Conservation (phyloP, 2,113 vertebrate species). For the Aix galericulata region DNA sequence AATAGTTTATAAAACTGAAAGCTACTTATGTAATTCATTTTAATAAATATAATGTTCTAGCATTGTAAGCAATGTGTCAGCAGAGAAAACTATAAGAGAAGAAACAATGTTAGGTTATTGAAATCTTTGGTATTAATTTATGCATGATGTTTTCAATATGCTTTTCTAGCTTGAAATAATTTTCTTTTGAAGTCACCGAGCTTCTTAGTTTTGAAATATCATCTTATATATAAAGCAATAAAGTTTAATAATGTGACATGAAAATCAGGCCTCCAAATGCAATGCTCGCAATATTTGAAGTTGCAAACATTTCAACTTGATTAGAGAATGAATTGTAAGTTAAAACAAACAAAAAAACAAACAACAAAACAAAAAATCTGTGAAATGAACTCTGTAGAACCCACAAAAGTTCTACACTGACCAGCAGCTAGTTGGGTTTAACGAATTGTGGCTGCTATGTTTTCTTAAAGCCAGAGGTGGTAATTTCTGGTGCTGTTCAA, state of each 20-base stretch:
- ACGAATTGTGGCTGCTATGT: not conserved
- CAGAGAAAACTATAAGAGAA: not conserved
- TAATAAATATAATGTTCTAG: not conserved
- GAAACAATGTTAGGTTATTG: not conserved
- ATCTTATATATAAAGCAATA: not conserved
- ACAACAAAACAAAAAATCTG: not conserved
- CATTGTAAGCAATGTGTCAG: not conserved
- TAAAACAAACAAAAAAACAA: not conserved
- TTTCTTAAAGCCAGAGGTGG: not conserved
- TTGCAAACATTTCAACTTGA: not conserved
- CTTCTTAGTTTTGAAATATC: not conserved
- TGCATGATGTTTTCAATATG: not conserved
- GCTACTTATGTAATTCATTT: not conserved
- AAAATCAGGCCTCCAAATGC: not conserved
- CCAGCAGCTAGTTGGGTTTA: not conserved
- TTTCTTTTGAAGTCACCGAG: not conserved
- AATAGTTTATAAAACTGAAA: not conserved
- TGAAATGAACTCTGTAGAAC: not conserved
- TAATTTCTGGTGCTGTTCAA: not conserved
- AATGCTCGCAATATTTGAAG: not conserved
- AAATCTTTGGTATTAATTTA: not conserved
- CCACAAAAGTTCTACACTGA: accelerated
- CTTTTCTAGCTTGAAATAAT: not conserved
- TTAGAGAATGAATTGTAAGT: not conserved
- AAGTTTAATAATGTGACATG: not conserved